A percentile compares a stretch with the other conserved stretches of the same genome.
Conservation (phyloP, 1,140 invertebrate species). For the Drosophila orosa region DNA sequence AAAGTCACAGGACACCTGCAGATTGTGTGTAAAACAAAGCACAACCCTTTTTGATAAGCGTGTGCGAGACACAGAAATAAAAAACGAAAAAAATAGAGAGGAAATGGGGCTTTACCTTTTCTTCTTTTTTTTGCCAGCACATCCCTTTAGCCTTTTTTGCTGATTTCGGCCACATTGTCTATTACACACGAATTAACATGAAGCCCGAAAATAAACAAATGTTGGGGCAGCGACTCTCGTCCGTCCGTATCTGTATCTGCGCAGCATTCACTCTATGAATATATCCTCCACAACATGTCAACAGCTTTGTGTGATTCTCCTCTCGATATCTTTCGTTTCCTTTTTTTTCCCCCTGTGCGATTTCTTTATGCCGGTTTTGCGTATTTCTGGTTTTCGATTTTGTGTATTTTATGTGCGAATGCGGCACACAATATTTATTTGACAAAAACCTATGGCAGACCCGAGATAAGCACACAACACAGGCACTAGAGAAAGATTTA, state of each 20-base stretch:
- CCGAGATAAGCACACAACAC: constrained; percentile 56
- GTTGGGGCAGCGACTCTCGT: not conserved
- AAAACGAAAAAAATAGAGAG: not conserved
- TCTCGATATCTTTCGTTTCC: constrained; percentile 34
- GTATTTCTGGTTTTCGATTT: constrained; percentile 18
- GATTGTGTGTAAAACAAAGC: constrained; percentile 51
- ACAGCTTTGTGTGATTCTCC: constrained; percentile 62
- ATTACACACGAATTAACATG: constrained; percentile 78
- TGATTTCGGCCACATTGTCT: constrained; percentile 66
- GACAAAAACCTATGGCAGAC: constrained; percentile 67
- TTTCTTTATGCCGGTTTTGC: constrained; percentile 34
- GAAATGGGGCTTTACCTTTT: constrained; percentile 17
- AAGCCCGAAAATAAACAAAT: constrained; percentile 58
- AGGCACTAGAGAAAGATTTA: constrained; percentile 30
- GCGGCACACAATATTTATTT: constrained; percentile 68
- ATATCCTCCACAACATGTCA: constrained; percentile 57
- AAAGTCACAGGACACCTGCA: constrained; percentile 71
- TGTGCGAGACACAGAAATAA: constrained; percentile 26
- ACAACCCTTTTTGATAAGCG: constrained; percentile 67
- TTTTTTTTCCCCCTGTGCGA: constrained; percentile 15
- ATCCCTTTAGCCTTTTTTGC: constrained; percentile 30
- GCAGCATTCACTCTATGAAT: constrained; percentile 35
- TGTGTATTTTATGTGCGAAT: constrained; percentile 60
- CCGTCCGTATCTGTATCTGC: constrained; percentile 44
- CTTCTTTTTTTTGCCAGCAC: constrained; percentile 3